These are phyloP conservation scores for Oreochromis aureus DNA, from an alignment of 2,113 vertebrate genomes.

Conservation along the genomic window DNA sequence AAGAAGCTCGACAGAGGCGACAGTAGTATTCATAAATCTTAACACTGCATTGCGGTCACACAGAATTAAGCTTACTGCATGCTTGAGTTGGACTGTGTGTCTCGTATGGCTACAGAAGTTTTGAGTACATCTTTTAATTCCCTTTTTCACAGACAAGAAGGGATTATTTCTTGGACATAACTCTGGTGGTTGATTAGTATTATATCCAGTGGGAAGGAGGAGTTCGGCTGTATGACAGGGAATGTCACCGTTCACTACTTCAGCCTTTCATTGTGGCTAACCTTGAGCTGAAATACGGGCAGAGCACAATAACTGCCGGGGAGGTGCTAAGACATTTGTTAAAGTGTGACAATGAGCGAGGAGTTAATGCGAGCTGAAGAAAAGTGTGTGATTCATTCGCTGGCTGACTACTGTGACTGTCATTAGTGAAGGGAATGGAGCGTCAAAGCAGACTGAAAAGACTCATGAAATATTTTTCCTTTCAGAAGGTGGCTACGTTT, in stretches of 20 bases:
- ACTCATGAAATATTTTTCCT: not conserved
- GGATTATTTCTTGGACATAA: not conserved
- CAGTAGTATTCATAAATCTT: not conserved
- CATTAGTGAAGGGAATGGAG: not conserved
- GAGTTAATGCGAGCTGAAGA: not conserved
- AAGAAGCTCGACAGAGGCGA: not conserved
- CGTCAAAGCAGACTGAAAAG: not conserved
- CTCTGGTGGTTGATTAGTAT: not conserved
- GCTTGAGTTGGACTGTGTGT: not conserved
- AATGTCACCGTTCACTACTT: not conserved
- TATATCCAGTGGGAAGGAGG: not conserved
- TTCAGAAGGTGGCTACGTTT: not conserved
- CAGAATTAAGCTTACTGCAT: not conserved
- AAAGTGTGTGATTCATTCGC: not conserved
- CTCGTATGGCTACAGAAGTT: not conserved
- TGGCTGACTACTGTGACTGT: conserved; percentile 8
- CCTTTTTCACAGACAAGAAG: not conserved
- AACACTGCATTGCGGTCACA: not conserved
- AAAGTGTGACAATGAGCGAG: not conserved
- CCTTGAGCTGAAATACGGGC: conserved; percentile 3
- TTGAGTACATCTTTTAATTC: not conserved
- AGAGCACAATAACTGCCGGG: not conserved
- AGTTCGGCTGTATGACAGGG: not conserved
- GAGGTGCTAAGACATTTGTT: not conserved
- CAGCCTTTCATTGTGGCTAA: not conserved